Evolutionary conservation across 2,797 vertebrate genomes (phyloP).

Genomic region (Bufotes viridis): DNA sequence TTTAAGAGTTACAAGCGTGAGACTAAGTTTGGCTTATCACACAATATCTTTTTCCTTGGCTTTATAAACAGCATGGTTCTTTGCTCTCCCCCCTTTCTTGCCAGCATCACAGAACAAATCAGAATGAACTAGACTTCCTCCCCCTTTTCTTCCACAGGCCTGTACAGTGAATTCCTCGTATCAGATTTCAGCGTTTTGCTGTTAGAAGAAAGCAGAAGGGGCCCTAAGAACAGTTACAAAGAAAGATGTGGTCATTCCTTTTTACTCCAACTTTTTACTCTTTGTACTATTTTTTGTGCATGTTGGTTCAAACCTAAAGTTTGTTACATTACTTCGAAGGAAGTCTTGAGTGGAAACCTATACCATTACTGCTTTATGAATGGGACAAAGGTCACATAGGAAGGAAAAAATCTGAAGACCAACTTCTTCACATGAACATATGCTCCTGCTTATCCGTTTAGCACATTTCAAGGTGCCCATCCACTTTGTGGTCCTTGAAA

Average conservation of each 20-base stretch:
- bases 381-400: neutral
- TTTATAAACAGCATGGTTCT: constrained; percentile 51
- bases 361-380: neutral
- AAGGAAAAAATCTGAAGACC: neutral
- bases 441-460: neutral
- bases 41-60: constrained; percentile 50
- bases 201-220: constrained; percentile 48
- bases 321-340: neutral
- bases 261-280: neutral
- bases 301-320: neutral
- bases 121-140: constrained; percentile 58
- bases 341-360: neutral
- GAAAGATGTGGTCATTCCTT: constrained; percentile 25
- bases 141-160: constrained; percentile 44
- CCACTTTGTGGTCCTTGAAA: no score
- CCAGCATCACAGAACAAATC: constrained; percentile 54
- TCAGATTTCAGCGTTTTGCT: constrained; percentile 52
- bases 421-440: neutral
- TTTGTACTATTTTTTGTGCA: neutral
- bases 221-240: constrained; percentile 47
- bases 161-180: constrained; percentile 53
- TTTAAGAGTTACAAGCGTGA: constrained; percentile 49
- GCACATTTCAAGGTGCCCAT: neutral
- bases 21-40: constrained; percentile 46
- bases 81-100: constrained; percentile 37